Percentiles rank a stretch among this genome's conserved stretches.
Evolutionary conservation across 2,888 invertebrate genomes (phyloP).

Genomic region (Tyria jacobaeae): DNA sequence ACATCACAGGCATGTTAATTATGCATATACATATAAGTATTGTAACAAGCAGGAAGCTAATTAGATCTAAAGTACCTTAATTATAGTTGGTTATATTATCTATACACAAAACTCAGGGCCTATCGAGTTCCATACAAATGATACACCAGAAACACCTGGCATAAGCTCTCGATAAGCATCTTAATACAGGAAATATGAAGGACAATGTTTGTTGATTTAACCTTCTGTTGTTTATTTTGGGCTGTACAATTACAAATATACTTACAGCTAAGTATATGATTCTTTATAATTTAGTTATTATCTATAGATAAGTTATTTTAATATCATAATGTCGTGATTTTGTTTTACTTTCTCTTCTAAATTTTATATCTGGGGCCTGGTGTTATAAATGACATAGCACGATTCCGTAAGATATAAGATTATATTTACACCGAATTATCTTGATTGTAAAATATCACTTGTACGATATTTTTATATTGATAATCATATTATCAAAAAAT

Average conservation of each 20-base stretch:
- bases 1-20: not conserved
- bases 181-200: constrained; percentile 10
- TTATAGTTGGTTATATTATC: constrained; percentile 5
- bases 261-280: too few relatives aligned
- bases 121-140: constrained; percentile 2
- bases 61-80: constrained; percentile 5
- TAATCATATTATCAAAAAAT: too few relatives aligned
- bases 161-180: constrained; percentile 6
- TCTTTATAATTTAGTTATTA: too few relatives aligned
- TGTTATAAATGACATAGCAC: too few relatives aligned
- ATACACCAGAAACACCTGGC: not conserved
- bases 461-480: too few relatives aligned
- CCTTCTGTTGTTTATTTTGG: not conserved
- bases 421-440: too few relatives aligned
- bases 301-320: too few relatives aligned
- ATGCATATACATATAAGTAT: not conserved
- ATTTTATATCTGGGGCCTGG: too few relatives aligned
- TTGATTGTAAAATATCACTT: too few relatives aligned
- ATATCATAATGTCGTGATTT: too few relatives aligned
- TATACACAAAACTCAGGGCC: not conserved
- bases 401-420: too few relatives aligned
- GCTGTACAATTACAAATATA: not conserved
- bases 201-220: not conserved
- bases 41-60: constrained; percentile 6
- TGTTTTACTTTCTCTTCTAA: too few relatives aligned